Base-by-base conservation (phyloP, 1,140 invertebrate species). In the Octopus sinensis region DNA sequence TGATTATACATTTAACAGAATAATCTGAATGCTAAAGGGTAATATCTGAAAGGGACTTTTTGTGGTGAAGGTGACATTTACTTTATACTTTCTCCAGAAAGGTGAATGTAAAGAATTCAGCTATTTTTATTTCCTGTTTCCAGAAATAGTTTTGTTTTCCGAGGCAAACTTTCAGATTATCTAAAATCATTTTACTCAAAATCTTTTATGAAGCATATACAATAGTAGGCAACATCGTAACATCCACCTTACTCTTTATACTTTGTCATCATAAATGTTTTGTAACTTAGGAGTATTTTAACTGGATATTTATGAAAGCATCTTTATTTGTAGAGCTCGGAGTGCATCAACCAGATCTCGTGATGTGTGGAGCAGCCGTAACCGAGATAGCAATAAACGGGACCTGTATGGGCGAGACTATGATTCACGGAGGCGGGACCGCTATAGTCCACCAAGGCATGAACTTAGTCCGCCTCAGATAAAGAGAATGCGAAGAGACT, bases 401-500 rank as follows among this genome's bases (percentile, higher is more conserved):
- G 87, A 89, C 54, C 79, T 82, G 54, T 88, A 87, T 80, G 83
- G 86, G 9, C 81, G 87, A 23, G 86, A 88, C 53, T 86, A 87
- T 81, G 86, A 89, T 54, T 77, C 85, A 0, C 75, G 85, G 7
- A 81, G 86, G 4, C 76, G 87, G 68, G 88, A 90, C 30, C 84
- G 89, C 54, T 87, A 85, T 54, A 88, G 87, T 80, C 88, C 85
- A 76, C 80, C 83, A 13, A 73, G 89, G 77, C 84, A 87, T 80
- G 88, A 91, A 43, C 84, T 86, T 79, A 88, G 88, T 84, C 86
- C 88, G 43, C 87, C 89, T 79, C 86, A 89, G 79, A 84, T 86
- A 30, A 90, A 91, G 83, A 81, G 89, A n/a, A 88, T 90, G 87
- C 85, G 90, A 77, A 82, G 89, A 86, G 88, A 91, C 78, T 89